These are phyloP conservation scores for Catalaphyllia jardinei DNA, from an alignment of 64 coral and sea anemone species.

Conservation along the genomic window DNA sequence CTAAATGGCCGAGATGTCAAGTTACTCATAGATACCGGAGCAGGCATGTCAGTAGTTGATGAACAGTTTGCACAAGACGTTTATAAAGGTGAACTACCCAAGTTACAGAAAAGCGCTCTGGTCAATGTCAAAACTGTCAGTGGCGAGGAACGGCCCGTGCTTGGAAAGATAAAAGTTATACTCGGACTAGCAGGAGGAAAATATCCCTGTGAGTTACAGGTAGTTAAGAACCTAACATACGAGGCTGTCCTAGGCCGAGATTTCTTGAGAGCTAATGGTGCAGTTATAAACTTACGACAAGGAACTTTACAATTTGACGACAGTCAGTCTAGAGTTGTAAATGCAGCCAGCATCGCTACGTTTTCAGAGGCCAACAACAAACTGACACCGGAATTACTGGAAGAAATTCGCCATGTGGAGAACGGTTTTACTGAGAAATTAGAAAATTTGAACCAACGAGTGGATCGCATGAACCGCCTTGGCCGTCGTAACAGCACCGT, in stretches of 20 bases:
- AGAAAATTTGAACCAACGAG: too few relatives aligned
- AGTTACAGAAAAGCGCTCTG: neutral
- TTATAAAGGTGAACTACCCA: neutral
- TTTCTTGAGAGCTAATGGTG: slow-evolving; percentile 33
- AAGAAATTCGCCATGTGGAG: too few relatives aligned
- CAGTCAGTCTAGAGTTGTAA: too few relatives aligned
- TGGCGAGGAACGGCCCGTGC: neutral
- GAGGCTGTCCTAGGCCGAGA: slow-evolving; percentile 56
- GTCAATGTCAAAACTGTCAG: neutral
- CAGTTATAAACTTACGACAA: slow-evolving; percentile 39
- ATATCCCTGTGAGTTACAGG: slow-evolving; percentile 26
- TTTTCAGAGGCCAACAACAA: too few relatives aligned
- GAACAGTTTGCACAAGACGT: neutral
- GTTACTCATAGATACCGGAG: neutral
- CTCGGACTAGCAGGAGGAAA: slow-evolving; percentile 4
- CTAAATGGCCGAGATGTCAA: neutral
- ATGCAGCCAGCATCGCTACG: too few relatives aligned
- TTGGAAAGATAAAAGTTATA: neutral
- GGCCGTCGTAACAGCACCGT: too few relatives aligned
- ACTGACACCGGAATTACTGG: too few relatives aligned
- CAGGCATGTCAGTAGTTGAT: neutral
- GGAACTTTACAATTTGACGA: neutral
- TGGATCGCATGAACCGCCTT: too few relatives aligned
- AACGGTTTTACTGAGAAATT: too few relatives aligned
- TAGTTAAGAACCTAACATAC: slow-evolving; percentile 22